phyloP scores from a whole-genome alignment of 35 echinoderm and acorn worm genomes.

The Ophioderma brevispina region DNA sequence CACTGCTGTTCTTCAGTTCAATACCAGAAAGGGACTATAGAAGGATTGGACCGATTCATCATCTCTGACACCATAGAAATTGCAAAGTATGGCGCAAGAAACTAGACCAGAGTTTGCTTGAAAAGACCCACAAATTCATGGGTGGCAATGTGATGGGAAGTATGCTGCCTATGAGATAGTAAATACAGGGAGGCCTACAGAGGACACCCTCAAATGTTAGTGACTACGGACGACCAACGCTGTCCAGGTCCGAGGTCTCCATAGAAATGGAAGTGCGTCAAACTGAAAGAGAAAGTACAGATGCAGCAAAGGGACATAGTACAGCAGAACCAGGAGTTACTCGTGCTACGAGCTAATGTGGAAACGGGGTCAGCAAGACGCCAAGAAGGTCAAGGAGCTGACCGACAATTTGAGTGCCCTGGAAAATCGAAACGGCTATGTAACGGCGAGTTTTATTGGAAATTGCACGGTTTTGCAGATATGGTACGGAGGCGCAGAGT shows the following conservation, averaged over 20 bases:
- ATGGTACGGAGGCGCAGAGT: slow-evolving; percentile 54
- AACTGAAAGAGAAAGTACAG: slow-evolving; percentile 57
- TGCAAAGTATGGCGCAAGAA: slow-evolving; percentile 27
- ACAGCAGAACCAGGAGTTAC: slow-evolving; percentile 46
- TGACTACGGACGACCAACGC: background rate
- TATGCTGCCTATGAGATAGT: background rate
- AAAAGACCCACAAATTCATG: background rate
- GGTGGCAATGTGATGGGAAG: background rate
- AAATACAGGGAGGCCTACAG: background rate
- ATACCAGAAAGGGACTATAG: no score
- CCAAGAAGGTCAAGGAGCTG: background rate
- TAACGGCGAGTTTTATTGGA: slow-evolving; percentile 85
- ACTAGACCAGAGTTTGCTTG: slow-evolving; percentile 20
- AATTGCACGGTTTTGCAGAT: slow-evolving; percentile 55
- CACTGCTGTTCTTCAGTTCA: no score
- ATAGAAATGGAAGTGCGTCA: background rate
- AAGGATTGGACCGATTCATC: no score
- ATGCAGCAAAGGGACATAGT: slow-evolving; percentile 39
- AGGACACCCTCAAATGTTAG: background rate
- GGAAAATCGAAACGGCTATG: slow-evolving; percentile 46
- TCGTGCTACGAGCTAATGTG: slow-evolving; percentile 37
- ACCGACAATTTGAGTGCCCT: background rate
- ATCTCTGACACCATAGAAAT: background rate
- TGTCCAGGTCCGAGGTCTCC: no score
- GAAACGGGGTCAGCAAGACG: background rate